Evolutionary conservation across 2,113 vertebrate species (phyloP).

Genomic region (Physeter macrocephalus): DNA sequence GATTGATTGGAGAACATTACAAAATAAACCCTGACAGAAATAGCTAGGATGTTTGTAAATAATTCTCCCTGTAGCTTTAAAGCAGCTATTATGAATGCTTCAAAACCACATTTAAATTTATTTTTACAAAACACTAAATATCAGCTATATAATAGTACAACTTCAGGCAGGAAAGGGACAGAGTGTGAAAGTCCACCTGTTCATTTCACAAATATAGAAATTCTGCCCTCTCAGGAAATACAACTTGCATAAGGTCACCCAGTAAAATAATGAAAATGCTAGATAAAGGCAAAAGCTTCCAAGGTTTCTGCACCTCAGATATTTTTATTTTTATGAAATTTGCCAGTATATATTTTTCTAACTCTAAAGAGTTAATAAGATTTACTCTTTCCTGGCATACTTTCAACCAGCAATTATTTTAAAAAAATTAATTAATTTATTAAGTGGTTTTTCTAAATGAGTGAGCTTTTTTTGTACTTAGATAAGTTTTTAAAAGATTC

Average conservation of each 20-base stretch:
- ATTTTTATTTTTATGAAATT: background rate
- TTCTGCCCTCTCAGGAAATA: background rate
- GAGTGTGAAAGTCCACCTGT: background rate
- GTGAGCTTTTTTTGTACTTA: background rate
- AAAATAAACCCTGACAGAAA: background rate
- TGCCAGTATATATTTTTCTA: background rate
- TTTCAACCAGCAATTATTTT: background rate
- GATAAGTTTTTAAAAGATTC: constrained; percentile 17
- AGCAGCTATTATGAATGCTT: background rate
- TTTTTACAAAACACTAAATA: background rate
- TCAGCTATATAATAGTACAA: background rate
- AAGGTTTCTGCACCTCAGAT: background rate
- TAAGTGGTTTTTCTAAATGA: background rate
- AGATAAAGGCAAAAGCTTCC: background rate
- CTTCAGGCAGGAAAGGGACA: background rate
- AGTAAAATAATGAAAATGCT: background rate
- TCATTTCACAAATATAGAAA: background rate
- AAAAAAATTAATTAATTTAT: background rate
- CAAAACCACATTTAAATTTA: background rate
- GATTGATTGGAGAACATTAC: background rate
- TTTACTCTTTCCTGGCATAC: background rate
- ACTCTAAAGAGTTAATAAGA: background rate
- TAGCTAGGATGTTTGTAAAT: background rate
- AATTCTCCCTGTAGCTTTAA: background rate
- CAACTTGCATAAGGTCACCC: background rate